Evolutionary conservation across 2,797 vertebrate genomes (phyloP), one percentile per base, ranked within the genome.

Genomic region (Melopsittacus undulatus): DNA sequence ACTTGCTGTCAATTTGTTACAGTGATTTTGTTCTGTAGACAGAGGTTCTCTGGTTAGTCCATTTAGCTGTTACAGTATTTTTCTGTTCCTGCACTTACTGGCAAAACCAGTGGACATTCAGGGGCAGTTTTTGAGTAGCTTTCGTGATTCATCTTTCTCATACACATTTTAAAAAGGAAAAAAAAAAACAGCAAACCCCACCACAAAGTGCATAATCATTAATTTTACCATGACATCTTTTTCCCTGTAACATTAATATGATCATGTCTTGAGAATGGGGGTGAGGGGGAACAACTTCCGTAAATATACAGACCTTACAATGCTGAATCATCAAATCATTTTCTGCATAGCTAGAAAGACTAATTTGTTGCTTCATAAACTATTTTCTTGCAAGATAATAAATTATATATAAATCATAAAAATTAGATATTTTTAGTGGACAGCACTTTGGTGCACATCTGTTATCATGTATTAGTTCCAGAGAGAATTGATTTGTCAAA

Each of bases 1-100:
- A 63, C 82, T 89, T 94, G 83, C 91, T 96, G 70, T 96, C 94
- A 82, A 72, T 94, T 95, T 94, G 63, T 90, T 94, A 40, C 38
- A 49, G 66, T 57, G 76, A 91, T 94, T 95, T 89, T 94, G 59
- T 93, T 90, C 81, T 45, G 48, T 72, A 73, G 90, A 46, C 75
- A 89, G 83, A 90, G 52, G 81, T 92, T 92, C 68, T 86, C 84
- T 91, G 38, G 76, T 96, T 86, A 92, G 83, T 40, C 70, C 75
- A 82, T 86, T 94, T 93, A 94, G 83, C 77, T 93, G 18, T 83
- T 89, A 57, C 4, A 48, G 66, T 49, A 36, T 76, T 89, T 89
- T 77, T 87, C 43, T 75, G 43, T 95, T 92, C 49, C 61, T 83
- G 66, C 70, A 80, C 56, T 95, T 86, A 74, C 62, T 80, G 62